These are phyloP conservation scores for Archivesica marissinica DNA, from an alignment of 1,140 invertebrate species.

Conservation along the genomic window DNA sequence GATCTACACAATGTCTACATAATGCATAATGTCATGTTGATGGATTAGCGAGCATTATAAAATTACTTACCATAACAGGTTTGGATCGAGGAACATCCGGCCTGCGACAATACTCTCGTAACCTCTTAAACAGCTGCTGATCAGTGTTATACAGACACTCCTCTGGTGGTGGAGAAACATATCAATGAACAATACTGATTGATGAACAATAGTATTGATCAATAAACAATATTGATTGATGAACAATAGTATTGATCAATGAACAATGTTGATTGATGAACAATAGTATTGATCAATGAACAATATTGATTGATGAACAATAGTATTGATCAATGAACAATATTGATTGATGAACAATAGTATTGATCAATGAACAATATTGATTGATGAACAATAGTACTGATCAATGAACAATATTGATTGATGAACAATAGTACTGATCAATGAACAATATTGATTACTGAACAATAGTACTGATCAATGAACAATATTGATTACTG, in stretches of 20 bases:
- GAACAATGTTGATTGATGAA: neutral
- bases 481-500: no score
- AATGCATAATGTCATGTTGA: no score
- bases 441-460: no score
- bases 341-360: no score
- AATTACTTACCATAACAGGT: constrained; percentile 63
- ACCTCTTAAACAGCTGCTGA: constrained; percentile 85
- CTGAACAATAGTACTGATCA: no score
- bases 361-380: no score
- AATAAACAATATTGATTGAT: neutral
- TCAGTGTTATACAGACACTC: constrained; percentile 87
- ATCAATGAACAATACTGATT: neutral
- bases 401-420: no score
- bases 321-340: neutral
- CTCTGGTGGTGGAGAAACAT: constrained; percentile 71
- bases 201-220: neutral
- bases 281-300: neutral
- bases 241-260: neutral
- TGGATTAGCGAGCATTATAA: no score
- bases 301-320: neutral
- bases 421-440: no score
- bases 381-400: no score
- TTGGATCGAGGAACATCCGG: constrained; percentile 66
- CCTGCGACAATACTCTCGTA: constrained; percentile 74
- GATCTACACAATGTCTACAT: no score